Evolutionary conservation across 1,140 invertebrate species (phyloP).

Genomic region (Zaprionus camerounensis): DNA sequence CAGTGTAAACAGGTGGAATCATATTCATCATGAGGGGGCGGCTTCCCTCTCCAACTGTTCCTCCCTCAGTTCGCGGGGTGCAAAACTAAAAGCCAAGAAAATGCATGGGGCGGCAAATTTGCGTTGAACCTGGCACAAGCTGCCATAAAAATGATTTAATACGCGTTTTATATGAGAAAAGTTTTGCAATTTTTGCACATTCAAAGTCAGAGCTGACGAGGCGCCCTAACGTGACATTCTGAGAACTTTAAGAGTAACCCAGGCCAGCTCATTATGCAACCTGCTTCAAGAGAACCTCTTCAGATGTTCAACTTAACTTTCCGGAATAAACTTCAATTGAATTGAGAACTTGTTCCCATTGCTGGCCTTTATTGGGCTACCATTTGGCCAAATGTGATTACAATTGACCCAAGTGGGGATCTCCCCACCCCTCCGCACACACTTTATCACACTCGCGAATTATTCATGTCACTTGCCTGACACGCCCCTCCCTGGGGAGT

Average conservation of each 20-base stretch:
- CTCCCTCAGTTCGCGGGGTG: neutral
- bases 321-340: slow-evolving; percentile 46
- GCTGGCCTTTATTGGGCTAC: slow-evolving; percentile 41
- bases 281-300: slow-evolving; percentile 11
- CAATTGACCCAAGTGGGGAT: slow-evolving; percentile 11
- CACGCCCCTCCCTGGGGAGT: slow-evolving; percentile 14
- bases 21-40: slow-evolving; percentile 3
- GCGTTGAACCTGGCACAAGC: slow-evolving; percentile 21
- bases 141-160: slow-evolving; percentile 60
- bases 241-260: slow-evolving; percentile 12
- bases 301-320: slow-evolving; percentile 36
- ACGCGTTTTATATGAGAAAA: slow-evolving; percentile 58
- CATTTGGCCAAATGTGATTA: slow-evolving; percentile 51
- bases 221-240: neutral
- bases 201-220: slow-evolving; percentile 29
- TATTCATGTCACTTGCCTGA: slow-evolving; percentile 49
- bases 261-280: slow-evolving; percentile 41
- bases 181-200: slow-evolving; percentile 55
- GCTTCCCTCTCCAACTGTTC: neutral
- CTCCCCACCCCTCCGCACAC: neutral
- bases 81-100: slow-evolving; percentile 33
- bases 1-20: slow-evolving; percentile 49
- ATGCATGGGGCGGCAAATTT: slow-evolving; percentile 34
- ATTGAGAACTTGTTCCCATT: slow-evolving; percentile 46
- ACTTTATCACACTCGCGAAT: slow-evolving; percentile 23